Base-by-base conservation (phyloP, 1,140 invertebrate species). In the Drosophila guanche region DNA sequence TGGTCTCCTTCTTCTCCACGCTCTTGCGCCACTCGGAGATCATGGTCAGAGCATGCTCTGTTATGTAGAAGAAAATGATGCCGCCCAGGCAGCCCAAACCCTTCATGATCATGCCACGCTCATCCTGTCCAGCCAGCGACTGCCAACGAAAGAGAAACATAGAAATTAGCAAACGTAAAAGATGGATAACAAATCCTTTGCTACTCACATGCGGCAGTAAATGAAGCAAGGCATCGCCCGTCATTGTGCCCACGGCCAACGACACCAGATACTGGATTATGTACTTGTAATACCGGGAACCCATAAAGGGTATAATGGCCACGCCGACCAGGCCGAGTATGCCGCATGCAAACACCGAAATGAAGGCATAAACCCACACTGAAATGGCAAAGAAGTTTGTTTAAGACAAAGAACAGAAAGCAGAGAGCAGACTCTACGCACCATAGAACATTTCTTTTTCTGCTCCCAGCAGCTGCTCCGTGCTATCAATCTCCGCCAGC, bases 151-250 rank as follows among this genome's bases (percentile, higher is more conserved):
- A 63, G 16, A 27, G 7, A 54, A 27, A 25, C 33, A 0, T 5
- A 40, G 1, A 10, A 4, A 7, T 57, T 37, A 37, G 10, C 0
- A 37, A 37, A 12, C 33, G 1, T 10, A 12, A 40, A 33, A 0
- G 23, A 1, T 4, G 16, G 29, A 4, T 4, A 14, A 29, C 16
- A 45, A 1, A 7, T 29, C 5, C 0, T 8, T 43, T 23, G 10
- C 3, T 43, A 92, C 93, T 95, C 73, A 95, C 97, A 92, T 98
- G 97, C 50, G 98, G 98, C 84, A 99, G 93, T 14, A 99, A 93
- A 94, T 99, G 98, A 60, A 99, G 93, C 25, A 99, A 92, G 2
- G 97, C 97, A 93, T 98, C 97, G 4, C 97, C 97, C 42, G 96
- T 95, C 50, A 99, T 92, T 4, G 97, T 97, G 10, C 97, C 97